Base-by-base conservation (phyloP, 2,797 vertebrate species). In the Neopelma chrysocephalum region DNA sequence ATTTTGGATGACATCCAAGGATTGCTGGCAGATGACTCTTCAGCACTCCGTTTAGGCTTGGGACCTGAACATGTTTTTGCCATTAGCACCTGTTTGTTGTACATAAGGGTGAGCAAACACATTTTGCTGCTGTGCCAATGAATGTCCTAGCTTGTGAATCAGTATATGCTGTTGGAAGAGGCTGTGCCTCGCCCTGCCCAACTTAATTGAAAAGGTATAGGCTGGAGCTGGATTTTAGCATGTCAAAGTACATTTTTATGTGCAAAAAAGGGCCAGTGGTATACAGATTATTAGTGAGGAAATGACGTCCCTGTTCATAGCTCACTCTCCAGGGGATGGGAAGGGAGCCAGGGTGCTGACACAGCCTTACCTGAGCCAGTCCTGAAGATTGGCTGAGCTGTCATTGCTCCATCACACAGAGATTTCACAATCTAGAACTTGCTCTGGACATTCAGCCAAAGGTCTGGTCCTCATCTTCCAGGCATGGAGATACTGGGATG, bases 231-330 rank as follows among this genome's bases (percentile, higher is more conserved):
- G 73, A 72, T 68, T 50, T 76, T 58, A 47, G 18, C 22, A 38
- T n/a, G 16, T 36, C 7, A 3, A 91, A 64, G 8, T 50, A 65
- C 15, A 29, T 40, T 50, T 88, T 78, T 26, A 65, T 36, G 31
- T 87, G 45, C 34, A 85, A 57, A 92, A 51, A 75, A 42, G 21
- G 13, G 9, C 22, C 13, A 50, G 12, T 61, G 57, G 20, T 40
- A 60, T 3, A 69, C 42, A 40, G 32, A 64, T 82, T 64, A n/a
- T 77, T 68, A 73, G n/a, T 14, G 29, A 73, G 43, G 38, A 84
- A 69, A 78, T 50, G 4, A 51, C 0, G 0, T 40, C 13, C 38
- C 4, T 0, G 3, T 31, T 81, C 65, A 32, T 2, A 1, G 53
- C 22, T 90, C 26, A 25, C 15, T 34, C 22, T 69, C 21, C 58